These are phyloP conservation scores for Halcyon malimbica DNA, from an alignment of 2,113 vertebrate species.

Conservation along the genomic window DNA sequence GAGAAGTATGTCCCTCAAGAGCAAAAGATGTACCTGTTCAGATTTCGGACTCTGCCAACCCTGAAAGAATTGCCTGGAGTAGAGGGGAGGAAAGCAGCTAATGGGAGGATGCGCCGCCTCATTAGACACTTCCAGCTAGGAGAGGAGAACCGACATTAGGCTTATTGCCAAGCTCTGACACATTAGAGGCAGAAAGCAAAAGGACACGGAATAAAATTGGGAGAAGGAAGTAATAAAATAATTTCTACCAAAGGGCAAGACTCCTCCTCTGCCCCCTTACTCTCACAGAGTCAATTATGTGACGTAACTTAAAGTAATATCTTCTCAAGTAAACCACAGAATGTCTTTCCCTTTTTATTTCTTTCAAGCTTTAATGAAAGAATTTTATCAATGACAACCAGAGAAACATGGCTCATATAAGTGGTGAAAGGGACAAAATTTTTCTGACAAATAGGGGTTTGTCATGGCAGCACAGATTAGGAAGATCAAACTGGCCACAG, in stretches of 20 bases:
- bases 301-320: background rate
- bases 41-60: background rate
- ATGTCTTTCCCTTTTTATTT: background rate
- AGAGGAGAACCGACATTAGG: background rate
- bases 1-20: background rate
- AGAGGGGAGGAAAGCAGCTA: background rate
- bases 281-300: background rate
- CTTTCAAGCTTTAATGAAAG: background rate
- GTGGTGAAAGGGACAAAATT: background rate
- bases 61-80: background rate
- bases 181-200: background rate
- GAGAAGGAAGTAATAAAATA: background rate
- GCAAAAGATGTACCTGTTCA: background rate
- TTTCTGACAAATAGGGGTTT: background rate
- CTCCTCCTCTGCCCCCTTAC: background rate
- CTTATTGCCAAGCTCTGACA: background rate
- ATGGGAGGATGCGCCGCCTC: background rate
- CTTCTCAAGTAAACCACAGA: background rate
- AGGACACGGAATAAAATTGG: background rate
- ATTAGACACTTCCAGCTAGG: background rate
- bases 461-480: background rate
- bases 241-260: background rate
- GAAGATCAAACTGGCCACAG: background rate
- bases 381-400: background rate
- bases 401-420: background rate